Conservation (phyloP, 2,113 vertebrate species). For the Todiramphus chloris region DNA sequence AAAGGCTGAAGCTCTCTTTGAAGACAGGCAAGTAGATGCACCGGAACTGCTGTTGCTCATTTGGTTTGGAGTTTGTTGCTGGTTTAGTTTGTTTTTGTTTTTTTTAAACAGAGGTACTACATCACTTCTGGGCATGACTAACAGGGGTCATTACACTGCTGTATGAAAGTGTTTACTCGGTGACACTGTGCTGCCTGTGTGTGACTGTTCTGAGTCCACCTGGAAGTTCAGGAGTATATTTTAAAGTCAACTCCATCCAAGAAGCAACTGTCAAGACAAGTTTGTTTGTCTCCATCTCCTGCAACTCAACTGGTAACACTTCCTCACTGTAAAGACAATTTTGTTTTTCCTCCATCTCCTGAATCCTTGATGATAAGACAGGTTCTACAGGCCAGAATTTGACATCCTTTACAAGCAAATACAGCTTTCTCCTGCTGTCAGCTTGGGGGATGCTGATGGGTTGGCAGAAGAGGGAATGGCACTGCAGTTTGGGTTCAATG, state of each 20-base stretch:
- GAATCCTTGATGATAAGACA: background rate
- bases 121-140: background rate
- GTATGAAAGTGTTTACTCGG: background rate
- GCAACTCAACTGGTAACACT: background rate
- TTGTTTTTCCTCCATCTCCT: background rate
- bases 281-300: background rate
- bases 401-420: background rate
- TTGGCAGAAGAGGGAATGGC: background rate
- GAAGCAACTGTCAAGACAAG: background rate
- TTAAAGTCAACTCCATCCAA: background rate
- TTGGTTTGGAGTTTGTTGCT: background rate
- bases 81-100: background rate
- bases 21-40: background rate
- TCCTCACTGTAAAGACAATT: background rate
- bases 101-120: background rate
- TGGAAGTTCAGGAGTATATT: background rate
- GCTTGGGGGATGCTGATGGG: background rate
- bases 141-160: background rate
- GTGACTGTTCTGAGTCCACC: background rate
- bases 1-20: background rate
- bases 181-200: background rate
- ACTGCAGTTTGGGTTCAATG: background rate
- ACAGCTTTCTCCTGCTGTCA: background rate
- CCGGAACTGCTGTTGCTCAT: background rate
- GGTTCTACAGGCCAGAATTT: background rate